Conservation (phyloP, 2,113 vertebrate species). For the Lontra canadensis region DNA sequence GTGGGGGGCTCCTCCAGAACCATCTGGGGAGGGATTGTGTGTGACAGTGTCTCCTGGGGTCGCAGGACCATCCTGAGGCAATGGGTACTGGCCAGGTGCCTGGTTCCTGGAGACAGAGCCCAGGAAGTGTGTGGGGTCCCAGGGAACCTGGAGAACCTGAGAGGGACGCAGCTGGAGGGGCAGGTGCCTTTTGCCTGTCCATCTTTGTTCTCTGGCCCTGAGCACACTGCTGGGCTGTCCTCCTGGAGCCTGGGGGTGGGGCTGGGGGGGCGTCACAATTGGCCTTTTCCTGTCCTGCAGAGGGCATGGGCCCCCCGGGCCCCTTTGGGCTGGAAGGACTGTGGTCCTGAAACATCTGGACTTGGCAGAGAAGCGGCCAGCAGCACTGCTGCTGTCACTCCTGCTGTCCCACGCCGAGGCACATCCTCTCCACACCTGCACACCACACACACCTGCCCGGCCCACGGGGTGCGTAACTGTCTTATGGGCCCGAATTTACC, state of each 20-base stretch:
- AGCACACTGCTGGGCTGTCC: neutral
- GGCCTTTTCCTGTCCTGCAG: neutral
- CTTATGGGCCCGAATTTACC: neutral
- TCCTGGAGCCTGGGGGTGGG: neutral
- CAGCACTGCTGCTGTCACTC: neutral
- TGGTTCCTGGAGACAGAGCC: neutral
- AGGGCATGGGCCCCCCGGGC: neutral
- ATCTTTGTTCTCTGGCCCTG: neutral
- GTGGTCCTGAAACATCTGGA: neutral
- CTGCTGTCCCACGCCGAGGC: neutral
- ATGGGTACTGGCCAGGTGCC: neutral
- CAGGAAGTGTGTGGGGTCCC: neutral
- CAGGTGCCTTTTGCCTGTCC: neutral
- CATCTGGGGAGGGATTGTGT: neutral
- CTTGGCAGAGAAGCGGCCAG: neutral
- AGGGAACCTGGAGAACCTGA: neutral
- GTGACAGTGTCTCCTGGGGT: neutral
- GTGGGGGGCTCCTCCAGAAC: neutral
- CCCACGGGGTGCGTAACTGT: neutral
- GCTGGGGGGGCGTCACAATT: neutral
- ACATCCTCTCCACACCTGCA: neutral
- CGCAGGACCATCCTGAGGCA: neutral
- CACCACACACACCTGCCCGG: neutral
- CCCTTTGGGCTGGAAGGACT: neutral
- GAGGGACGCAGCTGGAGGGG: neutral